A percentile compares a stretch with the other conserved stretches of the same genome.
Conservation (phyloP, 2,888 invertebrate genomes). For the Fissipunctia ypsillon region DNA sequence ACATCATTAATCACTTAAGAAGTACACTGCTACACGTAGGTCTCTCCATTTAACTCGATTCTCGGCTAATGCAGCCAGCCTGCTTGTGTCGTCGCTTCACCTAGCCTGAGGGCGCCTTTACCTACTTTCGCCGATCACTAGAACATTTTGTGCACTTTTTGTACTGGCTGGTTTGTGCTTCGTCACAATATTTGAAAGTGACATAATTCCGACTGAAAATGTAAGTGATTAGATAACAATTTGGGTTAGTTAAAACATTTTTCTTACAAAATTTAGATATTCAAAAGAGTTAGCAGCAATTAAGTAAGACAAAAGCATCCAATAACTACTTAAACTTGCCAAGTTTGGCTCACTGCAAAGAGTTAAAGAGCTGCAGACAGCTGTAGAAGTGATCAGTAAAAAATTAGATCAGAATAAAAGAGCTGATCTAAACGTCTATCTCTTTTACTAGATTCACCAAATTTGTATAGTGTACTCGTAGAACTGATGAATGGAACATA, state of each 20-base stretch:
- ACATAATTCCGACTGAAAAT: constrained; percentile 57
- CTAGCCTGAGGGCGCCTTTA: no score
- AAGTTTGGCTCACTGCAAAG: constrained; percentile 68
- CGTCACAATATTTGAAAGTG: constrained; percentile 43
- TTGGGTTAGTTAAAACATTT: background rate
- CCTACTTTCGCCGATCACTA: background rate
- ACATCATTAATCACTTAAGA: background rate
- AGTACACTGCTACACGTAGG: background rate
- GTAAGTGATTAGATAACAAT: background rate
- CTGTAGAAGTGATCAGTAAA: constrained; percentile 72
- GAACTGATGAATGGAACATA: constrained; percentile 54
- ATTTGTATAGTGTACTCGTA: constrained; percentile 69
- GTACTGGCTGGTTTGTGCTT: constrained; percentile 36
- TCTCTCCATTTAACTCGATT: background rate
- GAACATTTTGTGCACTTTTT: no score
- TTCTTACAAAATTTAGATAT: background rate
- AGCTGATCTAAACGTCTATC: constrained; percentile 69
- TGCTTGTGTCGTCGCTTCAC: background rate
- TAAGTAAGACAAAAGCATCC: background rate
- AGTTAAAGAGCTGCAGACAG: constrained; percentile 70
- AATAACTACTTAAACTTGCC: no score
- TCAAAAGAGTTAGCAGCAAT: background rate
- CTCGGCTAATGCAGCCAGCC: no score
- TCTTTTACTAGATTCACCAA: constrained; percentile 68
- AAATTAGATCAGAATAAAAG: constrained; percentile 73